These are phyloP conservation scores for Megalonaias nervosa DNA, from an alignment of 1,140 invertebrate genomes.

Conservation along the genomic window DNA sequence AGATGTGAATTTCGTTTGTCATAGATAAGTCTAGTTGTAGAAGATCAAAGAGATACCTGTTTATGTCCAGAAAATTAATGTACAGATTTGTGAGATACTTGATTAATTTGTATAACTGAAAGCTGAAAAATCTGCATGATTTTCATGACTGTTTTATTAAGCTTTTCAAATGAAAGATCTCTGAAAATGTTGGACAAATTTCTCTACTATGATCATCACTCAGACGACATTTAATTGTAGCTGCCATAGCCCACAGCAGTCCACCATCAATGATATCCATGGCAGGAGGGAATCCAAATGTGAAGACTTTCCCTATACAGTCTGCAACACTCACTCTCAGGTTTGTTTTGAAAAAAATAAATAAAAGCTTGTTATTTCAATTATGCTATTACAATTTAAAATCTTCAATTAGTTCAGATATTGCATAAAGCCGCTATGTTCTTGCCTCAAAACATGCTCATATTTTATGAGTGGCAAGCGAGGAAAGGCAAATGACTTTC, in stretches of 20 bases:
- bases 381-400: no score
- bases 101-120: no score
- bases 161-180: background rate
- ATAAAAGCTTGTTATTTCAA: no score
- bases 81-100: background rate
- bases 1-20: no score
- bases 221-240: constrained; percentile 34
- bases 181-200: background rate
- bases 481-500: no score
- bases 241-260: constrained; percentile 75
- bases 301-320: constrained; percentile 82
- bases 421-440: no score
- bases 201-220: background rate
- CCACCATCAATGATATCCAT: constrained; percentile 80
- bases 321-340: constrained; percentile 77
- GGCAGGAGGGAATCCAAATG: constrained; percentile 85
- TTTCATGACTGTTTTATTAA: background rate
- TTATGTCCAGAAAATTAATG: background rate
- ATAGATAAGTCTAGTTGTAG: no score
- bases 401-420: no score
- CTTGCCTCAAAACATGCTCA: no score
- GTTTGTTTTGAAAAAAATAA: constrained; percentile 16
- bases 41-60: background rate
- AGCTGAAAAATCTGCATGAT: background rate
- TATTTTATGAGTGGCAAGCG: no score